Evolutionary conservation across 2,888 invertebrate species (phyloP).

Genomic region (Lasioglossum marginatum): DNA sequence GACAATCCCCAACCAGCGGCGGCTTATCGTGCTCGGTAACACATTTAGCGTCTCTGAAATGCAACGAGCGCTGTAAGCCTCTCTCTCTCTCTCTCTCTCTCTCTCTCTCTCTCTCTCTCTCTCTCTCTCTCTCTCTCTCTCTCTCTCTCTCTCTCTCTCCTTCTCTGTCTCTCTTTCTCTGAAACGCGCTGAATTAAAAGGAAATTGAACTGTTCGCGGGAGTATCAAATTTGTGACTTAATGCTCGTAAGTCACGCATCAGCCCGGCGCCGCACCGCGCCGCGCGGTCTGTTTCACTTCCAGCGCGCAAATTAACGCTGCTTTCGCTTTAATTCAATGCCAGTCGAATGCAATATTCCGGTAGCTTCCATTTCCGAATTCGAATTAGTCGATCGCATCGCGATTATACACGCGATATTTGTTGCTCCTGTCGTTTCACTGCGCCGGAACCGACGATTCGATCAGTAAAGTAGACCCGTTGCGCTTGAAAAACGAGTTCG

Average conservation of each 20-base stretch:
- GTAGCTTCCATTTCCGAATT: not conserved
- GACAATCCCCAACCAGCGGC: conserved; percentile 38
- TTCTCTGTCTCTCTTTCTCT: not conserved
- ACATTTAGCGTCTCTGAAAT: conserved; percentile 46
- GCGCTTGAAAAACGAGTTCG: not conserved
- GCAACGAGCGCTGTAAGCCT: not conserved
- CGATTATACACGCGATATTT: not conserved
- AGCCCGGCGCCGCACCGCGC: not conserved
- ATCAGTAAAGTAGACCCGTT: not conserved
- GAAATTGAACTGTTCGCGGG: conserved; percentile 60
- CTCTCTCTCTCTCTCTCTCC: not conserved
- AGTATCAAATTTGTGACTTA: conserved; percentile 47
- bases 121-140: not conserved
- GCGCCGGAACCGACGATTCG: not conserved
- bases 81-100: too few species aligned
- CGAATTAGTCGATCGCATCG: conserved; percentile 5
- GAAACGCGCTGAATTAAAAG: conserved; percentile 49
- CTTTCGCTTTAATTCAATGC: conserved; percentile 27
- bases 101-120: too few species aligned
- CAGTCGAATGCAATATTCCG: not conserved
- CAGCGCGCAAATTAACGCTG: conserved; percentile 33
- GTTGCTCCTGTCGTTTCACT: conserved; percentile 1
- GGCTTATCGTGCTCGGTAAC: conserved; percentile 41
- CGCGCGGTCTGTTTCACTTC: not conserved
- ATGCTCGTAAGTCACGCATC: conserved; percentile 47